These are phyloP conservation scores for Lymantria monacha DNA, from an alignment of 2,888 invertebrate genomes.

Conservation along the genomic window DNA sequence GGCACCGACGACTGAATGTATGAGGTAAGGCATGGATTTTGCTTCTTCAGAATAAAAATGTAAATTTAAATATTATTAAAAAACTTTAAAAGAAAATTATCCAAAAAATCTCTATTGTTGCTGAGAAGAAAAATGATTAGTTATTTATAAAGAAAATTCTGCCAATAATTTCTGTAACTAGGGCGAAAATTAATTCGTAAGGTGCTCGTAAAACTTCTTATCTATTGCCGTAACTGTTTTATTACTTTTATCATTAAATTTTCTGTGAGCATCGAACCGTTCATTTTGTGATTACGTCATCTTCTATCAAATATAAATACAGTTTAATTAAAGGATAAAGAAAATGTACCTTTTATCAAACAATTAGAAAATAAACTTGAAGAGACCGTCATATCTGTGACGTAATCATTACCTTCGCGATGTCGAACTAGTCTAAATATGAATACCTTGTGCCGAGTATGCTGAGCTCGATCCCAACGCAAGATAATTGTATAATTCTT, in stretches of 20 bases:
- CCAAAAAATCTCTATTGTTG: conserved; percentile 2
- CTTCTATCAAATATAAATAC: background rate
- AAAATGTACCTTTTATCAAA: too few species aligned
- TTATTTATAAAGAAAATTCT: conserved; percentile 18
- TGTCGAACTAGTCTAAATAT: too few species aligned
- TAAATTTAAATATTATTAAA: background rate
- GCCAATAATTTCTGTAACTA: conserved; percentile 26
- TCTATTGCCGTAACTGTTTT: conserved; percentile 33
- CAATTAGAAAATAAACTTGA: too few species aligned
- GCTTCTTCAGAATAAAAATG: too few species aligned
- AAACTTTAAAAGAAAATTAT: background rate
- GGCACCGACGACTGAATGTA: too few species aligned
- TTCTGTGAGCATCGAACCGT: conserved; percentile 21
- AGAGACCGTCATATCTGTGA: too few species aligned
- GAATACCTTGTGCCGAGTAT: too few species aligned
- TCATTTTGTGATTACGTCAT: conserved; percentile 16
- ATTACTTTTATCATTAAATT: conserved; percentile 34
- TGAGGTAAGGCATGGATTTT: too few species aligned
- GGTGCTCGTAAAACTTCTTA: conserved; percentile 30
- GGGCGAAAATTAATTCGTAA: conserved; percentile 34
- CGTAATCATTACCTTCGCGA: too few species aligned
- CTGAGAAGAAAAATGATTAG: conserved; percentile 11
- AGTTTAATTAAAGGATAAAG: too few species aligned
- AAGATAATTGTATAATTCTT: too few species aligned
- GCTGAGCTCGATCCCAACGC: too few species aligned